Conservation (phyloP, 2,797 vertebrate genomes). For the Danio kyathit region DNA sequence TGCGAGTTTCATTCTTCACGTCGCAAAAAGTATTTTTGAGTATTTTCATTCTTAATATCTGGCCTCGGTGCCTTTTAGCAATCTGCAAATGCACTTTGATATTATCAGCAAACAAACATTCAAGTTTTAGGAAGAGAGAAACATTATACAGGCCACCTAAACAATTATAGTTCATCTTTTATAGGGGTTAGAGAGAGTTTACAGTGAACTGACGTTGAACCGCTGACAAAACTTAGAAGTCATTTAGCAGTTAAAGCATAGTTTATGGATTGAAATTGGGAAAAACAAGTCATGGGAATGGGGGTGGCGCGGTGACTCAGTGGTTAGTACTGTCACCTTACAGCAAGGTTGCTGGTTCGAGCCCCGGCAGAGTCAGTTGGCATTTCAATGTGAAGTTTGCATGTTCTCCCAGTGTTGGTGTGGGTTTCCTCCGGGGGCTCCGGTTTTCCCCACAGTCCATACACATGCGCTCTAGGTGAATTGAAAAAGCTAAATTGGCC, state of each 20-base stretch:
- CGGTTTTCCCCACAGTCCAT: no score
- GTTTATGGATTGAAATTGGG: background rate
- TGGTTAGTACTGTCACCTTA: no score
- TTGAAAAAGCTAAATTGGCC: no score
- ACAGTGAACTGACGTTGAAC: slow-evolving; percentile 33
- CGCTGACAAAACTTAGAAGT: background rate
- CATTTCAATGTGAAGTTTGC: no score
- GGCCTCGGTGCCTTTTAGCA: slow-evolving; percentile 60
- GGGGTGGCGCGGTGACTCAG: no score
- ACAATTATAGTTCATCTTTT: slow-evolving; percentile 37
- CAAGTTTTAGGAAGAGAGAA: slow-evolving; percentile 58
- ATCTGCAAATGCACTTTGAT: slow-evolving; percentile 62
- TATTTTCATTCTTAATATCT: slow-evolving; percentile 74
- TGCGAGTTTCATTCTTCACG: slow-evolving; percentile 60
- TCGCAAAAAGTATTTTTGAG: slow-evolving; percentile 68
- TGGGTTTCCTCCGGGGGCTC: no score
- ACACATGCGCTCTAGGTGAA: no score
- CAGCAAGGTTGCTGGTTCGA: no score
- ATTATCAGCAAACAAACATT: slow-evolving; percentile 63
- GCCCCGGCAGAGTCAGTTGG: no score
- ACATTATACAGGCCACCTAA: slow-evolving; percentile 47
- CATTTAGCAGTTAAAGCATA: background rate
- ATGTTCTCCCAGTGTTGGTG: no score
- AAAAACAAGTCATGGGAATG: background rate
- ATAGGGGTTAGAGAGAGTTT: slow-evolving; percentile 57